Evolutionary conservation across 2,888 invertebrate genomes (phyloP).

Genomic region (Coelopa pilipes): DNA sequence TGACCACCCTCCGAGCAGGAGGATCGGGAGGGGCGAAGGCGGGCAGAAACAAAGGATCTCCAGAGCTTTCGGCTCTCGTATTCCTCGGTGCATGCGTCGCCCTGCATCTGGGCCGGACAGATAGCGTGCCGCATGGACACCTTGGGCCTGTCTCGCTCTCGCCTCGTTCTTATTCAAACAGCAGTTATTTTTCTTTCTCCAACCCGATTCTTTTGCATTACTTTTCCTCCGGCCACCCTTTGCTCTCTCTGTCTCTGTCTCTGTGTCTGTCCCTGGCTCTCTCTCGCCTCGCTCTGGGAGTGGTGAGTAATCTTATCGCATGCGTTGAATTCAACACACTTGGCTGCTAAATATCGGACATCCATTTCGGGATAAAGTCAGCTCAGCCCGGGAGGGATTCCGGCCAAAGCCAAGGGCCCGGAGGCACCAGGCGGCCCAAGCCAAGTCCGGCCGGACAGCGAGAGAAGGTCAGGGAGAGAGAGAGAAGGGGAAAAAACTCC

Average conservation of each 20-base stretch:
- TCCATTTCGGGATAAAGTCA: constrained; percentile 43
- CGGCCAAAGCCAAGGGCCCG: too few relatives aligned
- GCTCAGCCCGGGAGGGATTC: constrained; percentile 25
- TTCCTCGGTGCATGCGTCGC: too few relatives aligned
- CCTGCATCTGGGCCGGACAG: too few relatives aligned
- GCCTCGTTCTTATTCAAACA: constrained; percentile 20
- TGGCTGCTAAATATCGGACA: constrained; percentile 42
- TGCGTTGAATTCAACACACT: constrained; percentile 34
- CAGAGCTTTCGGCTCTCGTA: too few relatives aligned
- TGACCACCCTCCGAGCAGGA: too few relatives aligned
- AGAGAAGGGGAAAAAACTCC: background rate
- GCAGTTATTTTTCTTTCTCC: constrained; percentile 14
- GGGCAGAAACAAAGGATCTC: too few relatives aligned
- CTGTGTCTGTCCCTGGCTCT: background rate
- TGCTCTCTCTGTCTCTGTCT: constrained; percentile 1
- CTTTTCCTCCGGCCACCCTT: background rate
- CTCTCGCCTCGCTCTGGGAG: constrained; percentile 4
- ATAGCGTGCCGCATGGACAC: too few relatives aligned
- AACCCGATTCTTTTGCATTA: background rate
- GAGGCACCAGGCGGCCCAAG: too few relatives aligned
- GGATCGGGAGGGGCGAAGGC: too few relatives aligned
- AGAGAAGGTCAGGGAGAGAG: background rate
- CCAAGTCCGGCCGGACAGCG: background rate
- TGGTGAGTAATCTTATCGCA: constrained; percentile 38
- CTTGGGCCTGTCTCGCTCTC: too few relatives aligned